Percentiles rank a stretch among this genome's conserved stretches.
phyloP scores from a whole-genome alignment of 37 sponge, comb jelly and placozoan species.

The Halichondria panicea region DNA sequence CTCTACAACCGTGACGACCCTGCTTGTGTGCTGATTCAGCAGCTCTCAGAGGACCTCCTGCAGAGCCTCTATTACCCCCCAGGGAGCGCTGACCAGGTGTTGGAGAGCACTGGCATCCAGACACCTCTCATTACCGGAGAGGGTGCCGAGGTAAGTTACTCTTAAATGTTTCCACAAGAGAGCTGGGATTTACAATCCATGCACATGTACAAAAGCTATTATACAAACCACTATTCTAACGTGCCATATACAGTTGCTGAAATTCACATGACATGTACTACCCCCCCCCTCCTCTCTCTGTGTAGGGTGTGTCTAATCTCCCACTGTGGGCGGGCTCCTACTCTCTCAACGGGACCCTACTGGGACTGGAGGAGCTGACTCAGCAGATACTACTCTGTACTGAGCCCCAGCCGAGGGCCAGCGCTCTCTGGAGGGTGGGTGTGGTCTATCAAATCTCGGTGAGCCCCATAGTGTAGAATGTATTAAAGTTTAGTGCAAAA shows the following conservation, averaged over 20 bases:
- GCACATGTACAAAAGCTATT: too few species aligned
- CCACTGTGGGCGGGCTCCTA: conserved; percentile 38
- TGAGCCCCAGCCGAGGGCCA: conserved; percentile 17
- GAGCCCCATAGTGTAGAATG: not conserved
- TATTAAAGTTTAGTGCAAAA: not conserved
- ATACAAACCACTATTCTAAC: too few species aligned
- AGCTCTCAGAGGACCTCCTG: not conserved
- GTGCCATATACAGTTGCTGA: too few species aligned
- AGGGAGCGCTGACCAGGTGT: conserved; percentile 1
- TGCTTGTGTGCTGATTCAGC: conserved; percentile 43
- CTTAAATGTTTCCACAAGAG: too few species aligned
- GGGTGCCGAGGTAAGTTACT: not conserved
- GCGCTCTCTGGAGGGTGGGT: conserved; percentile 45
- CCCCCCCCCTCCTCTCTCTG: not conserved
- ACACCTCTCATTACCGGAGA: not conserved
- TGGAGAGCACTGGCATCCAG: not conserved
- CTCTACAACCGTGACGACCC: conserved; percentile 11
- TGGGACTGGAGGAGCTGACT: conserved; percentile 28
- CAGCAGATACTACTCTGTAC: conserved; percentile 56
- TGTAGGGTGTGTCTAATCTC: conserved; percentile 20
- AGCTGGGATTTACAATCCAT: too few species aligned
- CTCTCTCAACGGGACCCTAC: conserved; percentile 58
- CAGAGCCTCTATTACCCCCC: conserved; percentile 28
- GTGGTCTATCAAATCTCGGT: conserved; percentile 46
- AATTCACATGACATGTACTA: not conserved